phyloP scores from a whole-genome alignment of 23 tunicate genomes.

The Styela clava region DNA sequence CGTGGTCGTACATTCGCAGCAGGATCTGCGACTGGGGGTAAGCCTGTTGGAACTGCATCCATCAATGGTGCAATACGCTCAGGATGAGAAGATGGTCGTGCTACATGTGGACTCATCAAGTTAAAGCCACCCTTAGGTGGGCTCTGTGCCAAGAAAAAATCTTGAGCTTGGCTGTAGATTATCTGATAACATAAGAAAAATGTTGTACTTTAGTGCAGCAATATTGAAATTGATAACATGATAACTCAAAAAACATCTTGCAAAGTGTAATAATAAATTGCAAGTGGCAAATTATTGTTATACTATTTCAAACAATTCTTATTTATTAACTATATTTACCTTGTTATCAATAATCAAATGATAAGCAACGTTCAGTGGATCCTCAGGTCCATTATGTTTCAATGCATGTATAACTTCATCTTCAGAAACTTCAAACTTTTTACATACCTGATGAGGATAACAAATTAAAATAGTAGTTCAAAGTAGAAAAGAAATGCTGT shows the following conservation, averaged over 20 bases:
- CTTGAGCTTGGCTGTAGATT: constrained; percentile 96
- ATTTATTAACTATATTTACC: constrained; percentile 44
- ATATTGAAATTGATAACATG: too few relatives aligned
- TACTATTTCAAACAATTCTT: too few relatives aligned
- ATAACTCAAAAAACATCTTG: too few relatives aligned
- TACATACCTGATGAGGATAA: constrained; percentile 54
- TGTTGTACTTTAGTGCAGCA: too few relatives aligned
- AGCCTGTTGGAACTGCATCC: constrained; percentile 42
- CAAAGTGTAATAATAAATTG: too few relatives aligned
- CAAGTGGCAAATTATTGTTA: too few relatives aligned
- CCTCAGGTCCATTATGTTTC: constrained; percentile 73
- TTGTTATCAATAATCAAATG: constrained; percentile 97
- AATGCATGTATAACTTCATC: constrained; percentile 87
- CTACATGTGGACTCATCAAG: constrained; percentile 29
- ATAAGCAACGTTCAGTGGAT: constrained; percentile 94
- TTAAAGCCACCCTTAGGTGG: constrained; percentile 51
- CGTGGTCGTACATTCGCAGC: constrained; percentile 59
- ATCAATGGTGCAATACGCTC: constrained; percentile 94
- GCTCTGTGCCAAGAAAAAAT: constrained; percentile 96
- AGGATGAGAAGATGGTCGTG: constrained; percentile 63
- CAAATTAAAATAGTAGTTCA: neutral
- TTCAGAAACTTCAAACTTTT: constrained; percentile 85
- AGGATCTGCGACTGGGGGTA: constrained; percentile 78
- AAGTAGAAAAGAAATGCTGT: too few relatives aligned
- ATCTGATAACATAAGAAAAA: constrained; percentile 41